Evolutionary conservation across 2,888 invertebrate genomes (phyloP).

Genomic region (Argyresthia goedartella): DNA sequence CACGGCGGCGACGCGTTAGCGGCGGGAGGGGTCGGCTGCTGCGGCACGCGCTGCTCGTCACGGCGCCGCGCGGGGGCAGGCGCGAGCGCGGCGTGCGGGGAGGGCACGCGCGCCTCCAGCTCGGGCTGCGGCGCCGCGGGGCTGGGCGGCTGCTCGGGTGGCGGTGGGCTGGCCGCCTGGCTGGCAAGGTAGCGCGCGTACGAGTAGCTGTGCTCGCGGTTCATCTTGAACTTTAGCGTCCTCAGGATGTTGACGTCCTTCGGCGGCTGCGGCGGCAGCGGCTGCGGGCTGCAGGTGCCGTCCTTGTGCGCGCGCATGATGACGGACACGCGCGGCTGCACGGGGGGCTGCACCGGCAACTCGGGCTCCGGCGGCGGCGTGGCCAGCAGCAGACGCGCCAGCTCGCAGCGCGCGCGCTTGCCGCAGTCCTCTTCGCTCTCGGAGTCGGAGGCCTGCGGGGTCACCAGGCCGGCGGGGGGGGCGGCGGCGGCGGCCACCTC

Average conservation of each 20-base stretch:
- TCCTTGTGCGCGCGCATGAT: slow-evolving; percentile 89
- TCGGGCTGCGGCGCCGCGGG: no score
- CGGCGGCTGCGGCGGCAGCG: slow-evolving; percentile 38
- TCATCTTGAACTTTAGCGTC: slow-evolving; percentile 80
- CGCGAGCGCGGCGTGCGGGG: slow-evolving; percentile 29
- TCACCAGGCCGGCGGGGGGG: slow-evolving; percentile 62
- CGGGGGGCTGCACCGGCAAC: slow-evolving; percentile 90
- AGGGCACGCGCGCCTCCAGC: slow-evolving; percentile 18
- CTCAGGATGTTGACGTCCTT: slow-evolving; percentile 74
- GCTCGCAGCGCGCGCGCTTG: no score
- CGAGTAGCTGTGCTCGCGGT: slow-evolving; percentile 73
- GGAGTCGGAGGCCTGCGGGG: slow-evolving; percentile 89
- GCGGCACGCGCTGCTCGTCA: slow-evolving; percentile 31
- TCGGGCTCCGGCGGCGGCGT: slow-evolving; percentile 56
- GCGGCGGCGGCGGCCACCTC: slow-evolving; percentile 29
- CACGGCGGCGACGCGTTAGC: slow-evolving; percentile 35
- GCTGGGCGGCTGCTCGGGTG: slow-evolving; percentile 24
- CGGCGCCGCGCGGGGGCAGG: slow-evolving; percentile 15
- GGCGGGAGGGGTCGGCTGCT: no score
- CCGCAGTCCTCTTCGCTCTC: slow-evolving; percentile 76
- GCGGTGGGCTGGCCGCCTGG: slow-evolving; percentile 37
- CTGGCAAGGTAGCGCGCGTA: slow-evolving; percentile 71
- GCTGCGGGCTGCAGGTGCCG: slow-evolving; percentile 76
- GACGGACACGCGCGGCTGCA: slow-evolving; percentile 76
- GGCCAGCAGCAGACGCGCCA: no score